Base-by-base conservation (phyloP, 1,140 invertebrate species). In the Battus philenor region DNA sequence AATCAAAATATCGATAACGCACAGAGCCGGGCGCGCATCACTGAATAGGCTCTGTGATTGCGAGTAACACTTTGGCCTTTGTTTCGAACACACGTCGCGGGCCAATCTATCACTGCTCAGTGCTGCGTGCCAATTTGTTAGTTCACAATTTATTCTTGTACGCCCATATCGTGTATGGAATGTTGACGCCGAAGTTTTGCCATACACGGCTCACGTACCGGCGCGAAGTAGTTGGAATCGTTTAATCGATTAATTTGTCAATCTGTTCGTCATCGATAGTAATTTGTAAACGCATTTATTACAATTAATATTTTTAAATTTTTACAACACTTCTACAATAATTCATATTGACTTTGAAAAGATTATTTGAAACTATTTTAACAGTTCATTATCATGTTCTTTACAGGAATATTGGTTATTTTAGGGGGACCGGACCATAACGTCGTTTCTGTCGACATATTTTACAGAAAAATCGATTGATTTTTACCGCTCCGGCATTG, bases 31-130 rank as follows among this genome's bases (percentile, higher is more conserved):
- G 72, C 58, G 36, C 29, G 51, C 48, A 49, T 48, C 61, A 60
- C 56, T 71, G 68, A 81, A 81, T 75, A 78, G 75, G 58, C 62
- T 60, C 50, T 75, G 63, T 77, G 68, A 81, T 79, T 77, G 71
- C 68, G 70, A 65, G 61, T 59, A 74, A 69, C 72, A 75, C 74
- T 76, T 70, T 67, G 67, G 53, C 61, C 70, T 72, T 79, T 77
- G 77, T 79, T 81, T 69, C 59, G 50, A 59, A 50, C 59, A 44
- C 73, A 73, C 72, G 67, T 75, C 66, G 58, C 54, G 41, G 33
- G 44, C 48, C 62, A 69, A 81, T 81, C 77, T 68, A 81, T 81
- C 73, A 81, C 60, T 60, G 66, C 58, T 71, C 60, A 57, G 62
- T 36, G 36, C 59, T 38, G 60, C 63, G 59, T 53, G 70, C 70